phyloP scores from a whole-genome alignment of 2,888 invertebrate species.

The Drosophila maculinotata region DNA sequence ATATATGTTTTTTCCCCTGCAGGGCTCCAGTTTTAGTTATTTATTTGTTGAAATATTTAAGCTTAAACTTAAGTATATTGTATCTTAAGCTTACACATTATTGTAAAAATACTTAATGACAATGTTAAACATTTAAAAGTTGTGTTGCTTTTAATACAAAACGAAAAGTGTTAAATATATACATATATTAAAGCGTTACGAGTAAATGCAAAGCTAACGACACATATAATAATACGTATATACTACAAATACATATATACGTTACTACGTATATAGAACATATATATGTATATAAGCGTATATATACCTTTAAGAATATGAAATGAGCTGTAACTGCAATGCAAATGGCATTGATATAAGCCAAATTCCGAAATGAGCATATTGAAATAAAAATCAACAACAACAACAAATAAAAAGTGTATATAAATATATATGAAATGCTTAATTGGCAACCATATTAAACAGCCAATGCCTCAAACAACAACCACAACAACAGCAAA shows the following conservation, averaged over 20 bases:
- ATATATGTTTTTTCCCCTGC: not conserved
- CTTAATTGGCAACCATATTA: constrained; percentile 69
- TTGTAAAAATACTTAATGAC: constrained; percentile 55
- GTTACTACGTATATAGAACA: too few relatives aligned
- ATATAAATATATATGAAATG: constrained; percentile 67
- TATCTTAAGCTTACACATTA: constrained; percentile 43
- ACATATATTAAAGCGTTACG: constrained; percentile 40
- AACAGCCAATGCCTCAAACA: constrained; percentile 41
- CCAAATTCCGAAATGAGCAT: constrained; percentile 40
- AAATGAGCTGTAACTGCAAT: constrained; percentile 68
- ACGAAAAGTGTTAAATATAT: constrained; percentile 51
- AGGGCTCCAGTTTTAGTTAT: too few relatives aligned
- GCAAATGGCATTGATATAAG: constrained; percentile 30
- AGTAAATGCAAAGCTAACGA: constrained; percentile 49
- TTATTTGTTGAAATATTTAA: constrained; percentile 14
- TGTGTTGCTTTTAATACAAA: constrained; percentile 61
- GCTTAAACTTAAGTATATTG: constrained; percentile 33
- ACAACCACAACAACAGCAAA: constrained; percentile 24
- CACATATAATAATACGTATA: constrained; percentile 43
- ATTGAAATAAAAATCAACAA: constrained; percentile 59
- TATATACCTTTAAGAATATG: constrained; percentile 72
- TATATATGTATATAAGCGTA: constrained; percentile 27
- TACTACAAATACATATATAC: constrained; percentile 33
- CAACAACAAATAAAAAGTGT: constrained; percentile 24
- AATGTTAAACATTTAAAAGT: constrained; percentile 64